Evolutionary conservation across 2,113 vertebrate genomes (phyloP).

Genomic region (Calyptommatus sinebrachiatus): DNA sequence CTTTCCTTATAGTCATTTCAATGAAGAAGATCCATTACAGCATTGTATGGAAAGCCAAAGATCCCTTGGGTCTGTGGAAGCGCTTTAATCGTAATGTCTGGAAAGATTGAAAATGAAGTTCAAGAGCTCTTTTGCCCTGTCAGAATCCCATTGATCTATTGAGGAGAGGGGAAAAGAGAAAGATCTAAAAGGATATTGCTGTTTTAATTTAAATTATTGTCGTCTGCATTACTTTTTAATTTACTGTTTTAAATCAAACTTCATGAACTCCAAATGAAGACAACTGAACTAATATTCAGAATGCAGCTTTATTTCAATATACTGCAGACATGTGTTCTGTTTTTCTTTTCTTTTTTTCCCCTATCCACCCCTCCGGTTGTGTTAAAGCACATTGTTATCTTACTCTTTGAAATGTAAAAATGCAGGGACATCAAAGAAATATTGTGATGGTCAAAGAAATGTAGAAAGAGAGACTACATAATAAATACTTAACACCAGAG

Average conservation of each 20-base stretch:
- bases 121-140: constrained; percentile 31
- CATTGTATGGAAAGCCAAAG: constrained; percentile 25
- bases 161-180: background rate
- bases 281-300: constrained; percentile 40
- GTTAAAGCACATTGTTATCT: constrained; percentile 75
- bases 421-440: constrained; percentile 71
- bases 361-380: constrained; percentile 56
- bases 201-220: constrained; percentile 22
- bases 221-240: constrained; percentile 19
- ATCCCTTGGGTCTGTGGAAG: constrained; percentile 20
- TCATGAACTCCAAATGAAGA: constrained; percentile 44
- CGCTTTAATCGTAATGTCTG: constrained; percentile 35
- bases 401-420: constrained; percentile 76
- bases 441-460: constrained; percentile 70
- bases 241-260: background rate
- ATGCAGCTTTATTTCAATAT: constrained; percentile 38
- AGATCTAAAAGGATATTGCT: constrained; percentile 16
- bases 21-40: constrained; percentile 37
- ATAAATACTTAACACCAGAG: constrained; percentile 63
- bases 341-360: constrained; percentile 32
- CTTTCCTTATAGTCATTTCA: constrained; percentile 18
- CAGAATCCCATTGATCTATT: constrained; percentile 31
- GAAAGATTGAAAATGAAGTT: constrained; percentile 46
- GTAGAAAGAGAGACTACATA: constrained; percentile 61
- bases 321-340: constrained; percentile 43